Base-by-base conservation (phyloP, 2,888 invertebrate genomes). In the Epiblema foenella region DNA sequence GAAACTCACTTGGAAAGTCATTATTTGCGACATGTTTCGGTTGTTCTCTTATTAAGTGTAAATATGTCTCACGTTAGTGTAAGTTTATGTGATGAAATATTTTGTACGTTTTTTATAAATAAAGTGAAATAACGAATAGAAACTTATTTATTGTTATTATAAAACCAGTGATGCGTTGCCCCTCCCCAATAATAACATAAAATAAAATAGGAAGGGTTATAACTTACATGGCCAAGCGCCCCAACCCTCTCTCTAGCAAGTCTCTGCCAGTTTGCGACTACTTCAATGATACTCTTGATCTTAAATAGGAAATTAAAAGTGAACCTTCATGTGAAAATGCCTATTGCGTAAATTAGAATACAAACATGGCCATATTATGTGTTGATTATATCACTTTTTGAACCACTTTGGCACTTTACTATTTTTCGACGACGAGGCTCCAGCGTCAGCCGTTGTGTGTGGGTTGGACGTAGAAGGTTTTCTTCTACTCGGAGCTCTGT, bases 341-440 rank as follows among this genome's bases (percentile, higher is more conserved):
- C 17, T 33, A 33, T 33, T 3, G 33, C 33, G 0, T 42, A n/a
- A 20, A 39, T 12, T 39, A 18, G 18, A 8, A 15, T 18, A 51
- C 17, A 29, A 17, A 8, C 15, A 39, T 39, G n/a, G 29, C n/a
- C 17, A n/a, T 11, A 12, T 5, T 62, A n/a, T 42, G 33, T 29
- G 39, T 49, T 24, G 29, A 24, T 81, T 77, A 85, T 18, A 24
- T 81, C 76, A 85, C 76, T 87, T 86, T 78, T 93, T 93, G 75
- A 93, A 94, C 94, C 94, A 94, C 78, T 90, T 93, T 17, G 94
- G 94, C 52, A 90, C 77, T 85, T 90, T 91, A 70, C 83, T 87
- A 72, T 81, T 85, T 77, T 89, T 91, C 8, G 89, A 85, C 68
- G 86, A 84, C 11, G 89, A 88, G 33, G 86, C 74, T 63, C 70